Conservation (phyloP, 2,888 invertebrate genomes). For the Mongoloraphidia duomilia region DNA sequence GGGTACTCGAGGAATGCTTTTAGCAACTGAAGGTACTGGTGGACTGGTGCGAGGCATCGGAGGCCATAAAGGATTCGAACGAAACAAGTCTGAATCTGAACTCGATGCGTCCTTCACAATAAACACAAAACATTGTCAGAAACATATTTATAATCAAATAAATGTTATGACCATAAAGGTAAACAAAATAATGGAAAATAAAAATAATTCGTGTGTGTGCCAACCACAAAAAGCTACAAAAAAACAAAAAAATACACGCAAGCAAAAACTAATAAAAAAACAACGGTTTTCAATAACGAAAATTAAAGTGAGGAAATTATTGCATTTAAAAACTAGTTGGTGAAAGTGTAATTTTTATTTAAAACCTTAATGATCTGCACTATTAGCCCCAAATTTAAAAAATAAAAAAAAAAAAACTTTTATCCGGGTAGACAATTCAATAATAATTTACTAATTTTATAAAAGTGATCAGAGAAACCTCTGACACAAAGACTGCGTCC, state of each 20-base stretch:
- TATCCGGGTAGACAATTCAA: too few relatives aligned
- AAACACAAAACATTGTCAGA: conserved; percentile 1
- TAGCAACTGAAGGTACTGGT: conserved; percentile 5
- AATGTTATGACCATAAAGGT: too few relatives aligned
- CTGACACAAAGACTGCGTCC: too few relatives aligned
- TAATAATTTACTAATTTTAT: too few relatives aligned
- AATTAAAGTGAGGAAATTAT: too few relatives aligned
- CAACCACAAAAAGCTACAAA: not conserved
- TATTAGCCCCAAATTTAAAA: too few relatives aligned
- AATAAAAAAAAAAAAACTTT: too few relatives aligned
- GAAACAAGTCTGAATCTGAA: conserved; percentile 41
- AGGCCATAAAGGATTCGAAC: conserved; percentile 24
- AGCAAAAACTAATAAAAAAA: conserved; percentile 1
- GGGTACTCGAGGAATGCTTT: conserved; percentile 3
- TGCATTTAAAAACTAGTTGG: too few relatives aligned
- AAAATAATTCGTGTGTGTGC: not conserved
- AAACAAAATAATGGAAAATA: too few relatives aligned
- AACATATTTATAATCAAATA: not conserved
- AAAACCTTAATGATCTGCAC: too few relatives aligned
- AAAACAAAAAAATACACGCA: not conserved
- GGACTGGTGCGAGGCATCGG: conserved; percentile 25
- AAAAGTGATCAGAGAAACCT: too few relatives aligned
- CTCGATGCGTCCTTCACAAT: conserved; percentile 34
- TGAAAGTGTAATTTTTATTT: too few relatives aligned
- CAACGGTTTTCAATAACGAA: not conserved